Base-by-base conservation (phyloP, 2,797 vertebrate genomes). In the Nyctibius grandis region DNA sequence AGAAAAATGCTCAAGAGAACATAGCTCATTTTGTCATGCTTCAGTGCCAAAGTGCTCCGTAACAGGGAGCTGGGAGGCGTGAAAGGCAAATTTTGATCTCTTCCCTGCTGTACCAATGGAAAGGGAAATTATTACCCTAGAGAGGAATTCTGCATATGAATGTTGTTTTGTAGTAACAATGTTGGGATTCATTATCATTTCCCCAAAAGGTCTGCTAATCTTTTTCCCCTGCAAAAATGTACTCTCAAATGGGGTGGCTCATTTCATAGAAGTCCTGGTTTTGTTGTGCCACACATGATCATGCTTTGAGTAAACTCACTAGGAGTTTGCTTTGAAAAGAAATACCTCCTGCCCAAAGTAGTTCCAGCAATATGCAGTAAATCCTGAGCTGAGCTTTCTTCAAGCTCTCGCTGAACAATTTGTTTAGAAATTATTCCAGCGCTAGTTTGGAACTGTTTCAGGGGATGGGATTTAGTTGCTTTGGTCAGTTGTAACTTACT, bases 401-500 rank as follows among this genome's bases (percentile, higher is more conserved):
- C 85, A 79, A 50, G 64, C 73, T 95, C 68, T 95, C 82, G 84
- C 75, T 91, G 68, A 97, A 82, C 25, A 17, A 81, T 95, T 97
- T 95, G 77, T 89, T 97, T 94, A 91, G 86, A 96, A 88, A 91
- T 85, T 50, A 82, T 88, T 95, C 78, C 76, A 93, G 3, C 45
- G 8, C 54, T 92, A 67, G 91, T 96, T 90, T 94, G 79, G 88
- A 85, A 81, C 75, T 95, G 48, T 84, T 96, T 87, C 92, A 91
- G 51, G 18, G 36, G 42, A 67, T 51, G 31, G 77, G 59, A 91
- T 96, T 95, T 93, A 84, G 53, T 83, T 88, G 56, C 80, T 91
- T 95, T 89, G 85, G 84, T 94, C 16, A 42, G 53, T 93, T 89
- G 87, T 96, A 96, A 94, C 73, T 95, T 97, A 96, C 28, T 92